Conservation (phyloP, 2,888 invertebrate genomes). For the Baronia brevicornis region DNA sequence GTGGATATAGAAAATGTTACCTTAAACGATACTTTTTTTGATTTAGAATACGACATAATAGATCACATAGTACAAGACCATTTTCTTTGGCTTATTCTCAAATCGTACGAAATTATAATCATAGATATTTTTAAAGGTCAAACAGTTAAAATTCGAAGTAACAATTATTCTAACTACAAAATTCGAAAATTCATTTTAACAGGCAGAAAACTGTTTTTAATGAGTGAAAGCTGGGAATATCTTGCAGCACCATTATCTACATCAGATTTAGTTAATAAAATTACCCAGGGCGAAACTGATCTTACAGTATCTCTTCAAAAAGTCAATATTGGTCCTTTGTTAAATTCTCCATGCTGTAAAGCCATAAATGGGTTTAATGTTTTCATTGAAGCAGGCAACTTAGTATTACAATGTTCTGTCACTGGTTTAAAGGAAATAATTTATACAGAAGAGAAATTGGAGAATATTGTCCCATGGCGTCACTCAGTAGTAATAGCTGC, state of each 20-base stretch:
- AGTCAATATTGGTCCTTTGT: conserved; percentile 6
- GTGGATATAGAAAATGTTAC: conserved; percentile 23
- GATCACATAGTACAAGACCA: conserved; percentile 37
- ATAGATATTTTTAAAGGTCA: conserved; percentile 33
- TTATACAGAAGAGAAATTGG: conserved; percentile 23
- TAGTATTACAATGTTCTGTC: conserved; percentile 39
- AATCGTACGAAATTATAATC: conserved; percentile 42
- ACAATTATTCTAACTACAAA: conserved; percentile 38
- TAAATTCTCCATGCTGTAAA: conserved; percentile 11
- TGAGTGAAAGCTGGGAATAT: conserved; percentile 53
- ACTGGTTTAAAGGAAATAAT: conserved; percentile 41
- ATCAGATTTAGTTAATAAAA: conserved; percentile 31
- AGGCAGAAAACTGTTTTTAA: conserved; percentile 32
- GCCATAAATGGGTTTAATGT: conserved; percentile 35
- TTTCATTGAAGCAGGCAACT: conserved; percentile 27
- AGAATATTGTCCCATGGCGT: conserved; percentile 40
- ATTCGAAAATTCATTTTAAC: conserved; percentile 32
- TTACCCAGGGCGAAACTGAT: conserved; percentile 29
- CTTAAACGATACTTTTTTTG: conserved; percentile 20
- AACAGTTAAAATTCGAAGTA: conserved; percentile 30
- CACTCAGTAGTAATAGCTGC: conserved; percentile 36
- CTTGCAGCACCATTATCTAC: conserved; percentile 29
- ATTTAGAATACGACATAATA: conserved; percentile 36
- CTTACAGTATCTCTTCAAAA: conserved; percentile 36
- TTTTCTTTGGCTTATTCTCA: conserved; percentile 46